Conservation (phyloP, 64 coral and sea anemone genomes). For the Exaiptasia diaphana region DNA sequence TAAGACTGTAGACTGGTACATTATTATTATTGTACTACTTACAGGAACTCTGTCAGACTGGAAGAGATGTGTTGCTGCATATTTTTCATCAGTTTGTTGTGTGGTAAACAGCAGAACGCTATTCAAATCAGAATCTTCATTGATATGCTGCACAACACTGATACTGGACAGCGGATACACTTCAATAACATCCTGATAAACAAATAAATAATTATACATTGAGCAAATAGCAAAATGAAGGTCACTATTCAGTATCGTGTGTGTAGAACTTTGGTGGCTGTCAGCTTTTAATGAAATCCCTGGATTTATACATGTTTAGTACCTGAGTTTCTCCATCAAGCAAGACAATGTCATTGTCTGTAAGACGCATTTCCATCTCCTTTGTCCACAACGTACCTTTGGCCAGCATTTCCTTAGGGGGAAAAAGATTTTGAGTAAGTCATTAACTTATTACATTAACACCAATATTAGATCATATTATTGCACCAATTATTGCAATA, state of each 20-base stretch:
- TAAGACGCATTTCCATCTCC: conserved; percentile 91
- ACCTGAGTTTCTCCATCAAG: conserved; percentile 93
- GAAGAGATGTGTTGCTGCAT: conserved; percentile 87
- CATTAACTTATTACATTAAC: not conserved
- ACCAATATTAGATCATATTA: not conserved
- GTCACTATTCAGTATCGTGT: no score
- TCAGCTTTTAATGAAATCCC: not conserved
- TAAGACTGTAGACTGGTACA: not conserved
- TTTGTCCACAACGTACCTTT: conserved; percentile 95
- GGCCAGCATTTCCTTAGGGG: conserved; percentile 79
- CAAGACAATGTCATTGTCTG: conserved; percentile 85
- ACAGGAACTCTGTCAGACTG: conserved; percentile 93
- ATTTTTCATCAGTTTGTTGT: conserved; percentile 79
- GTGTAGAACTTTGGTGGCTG: no score
- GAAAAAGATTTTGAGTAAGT: not conserved
- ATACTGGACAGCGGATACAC: conserved; percentile 71
- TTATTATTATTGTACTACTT: conserved; percentile 12
- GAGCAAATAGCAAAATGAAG: not conserved
- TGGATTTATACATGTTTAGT: not conserved
- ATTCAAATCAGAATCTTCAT: conserved; percentile 81
- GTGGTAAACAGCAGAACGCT: conserved; percentile 85
- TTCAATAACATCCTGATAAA: not conserved
- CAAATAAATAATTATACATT: not conserved
- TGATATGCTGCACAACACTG: conserved; percentile 67
- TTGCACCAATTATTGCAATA: not conserved